Conservation (phyloP, 2,888 invertebrate genomes). For the Ariolimax columbianus region DNA sequence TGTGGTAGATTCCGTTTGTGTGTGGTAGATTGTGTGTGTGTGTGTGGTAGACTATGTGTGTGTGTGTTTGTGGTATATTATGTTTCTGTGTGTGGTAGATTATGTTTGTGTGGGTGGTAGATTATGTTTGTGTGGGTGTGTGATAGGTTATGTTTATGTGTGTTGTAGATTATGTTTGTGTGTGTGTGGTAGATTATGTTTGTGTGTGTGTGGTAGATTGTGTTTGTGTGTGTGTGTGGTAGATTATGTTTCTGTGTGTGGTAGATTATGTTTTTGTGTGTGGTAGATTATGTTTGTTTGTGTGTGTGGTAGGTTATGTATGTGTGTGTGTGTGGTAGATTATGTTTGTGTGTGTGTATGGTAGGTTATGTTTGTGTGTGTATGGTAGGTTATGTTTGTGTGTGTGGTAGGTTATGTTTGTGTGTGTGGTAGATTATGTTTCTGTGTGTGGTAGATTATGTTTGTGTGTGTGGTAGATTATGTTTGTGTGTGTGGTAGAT, state of each 20-base stretch:
- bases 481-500: too few relatives aligned
- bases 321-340: not conserved
- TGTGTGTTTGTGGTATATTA: not conserved
- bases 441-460: not conserved
- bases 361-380: not conserved
- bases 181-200: not conserved
- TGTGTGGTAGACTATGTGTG: not conserved
- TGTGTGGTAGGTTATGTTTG: not conserved
- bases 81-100: not conserved
- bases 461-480: not conserved
- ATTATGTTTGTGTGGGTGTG: not conserved
- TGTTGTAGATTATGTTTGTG: not conserved
- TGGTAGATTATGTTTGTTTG: not conserved
- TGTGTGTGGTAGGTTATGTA: not conserved
- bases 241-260: too few relatives aligned
- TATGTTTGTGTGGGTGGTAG: not conserved
- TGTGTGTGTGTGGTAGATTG: too few relatives aligned
- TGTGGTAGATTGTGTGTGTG: not conserved
- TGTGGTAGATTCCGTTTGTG: not conserved
- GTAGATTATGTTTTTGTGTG: not conserved
- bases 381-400: not conserved
- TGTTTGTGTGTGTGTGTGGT: not conserved
- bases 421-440: not conserved
- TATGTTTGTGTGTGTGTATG: not conserved
- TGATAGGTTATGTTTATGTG: too few relatives aligned